Conservation (phyloP, 2,113 vertebrate species). For the Uria lomvia region DNA sequence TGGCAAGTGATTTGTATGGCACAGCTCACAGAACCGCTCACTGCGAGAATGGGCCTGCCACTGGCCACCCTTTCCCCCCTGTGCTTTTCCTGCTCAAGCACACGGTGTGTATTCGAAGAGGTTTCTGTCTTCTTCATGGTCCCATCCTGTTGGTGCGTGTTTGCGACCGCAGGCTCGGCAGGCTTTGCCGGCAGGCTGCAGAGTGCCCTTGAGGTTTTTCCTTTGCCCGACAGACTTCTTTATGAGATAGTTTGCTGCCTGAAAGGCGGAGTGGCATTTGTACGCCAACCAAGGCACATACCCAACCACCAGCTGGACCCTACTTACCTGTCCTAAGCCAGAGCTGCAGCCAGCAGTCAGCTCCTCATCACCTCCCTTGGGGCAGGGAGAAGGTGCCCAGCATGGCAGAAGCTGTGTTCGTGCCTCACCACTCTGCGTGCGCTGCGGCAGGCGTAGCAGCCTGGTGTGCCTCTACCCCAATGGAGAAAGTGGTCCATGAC, state of each 20-base stretch:
- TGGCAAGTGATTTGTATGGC: background rate
- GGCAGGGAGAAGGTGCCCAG: background rate
- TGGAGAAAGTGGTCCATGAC: background rate
- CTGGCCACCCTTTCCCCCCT: background rate
- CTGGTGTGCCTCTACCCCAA: fast-evolving
- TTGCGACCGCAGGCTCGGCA: fast-evolving
- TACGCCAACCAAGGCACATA: background rate
- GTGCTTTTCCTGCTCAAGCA: background rate
- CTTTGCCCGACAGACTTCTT: background rate
- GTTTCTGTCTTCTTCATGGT: background rate
- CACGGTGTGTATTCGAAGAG: fast-evolving
- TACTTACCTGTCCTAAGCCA: background rate
- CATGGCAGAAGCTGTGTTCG: background rate
- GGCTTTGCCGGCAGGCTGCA: background rate
- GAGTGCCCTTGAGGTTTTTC: background rate
- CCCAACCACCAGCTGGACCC: background rate
- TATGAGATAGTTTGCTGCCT: background rate
- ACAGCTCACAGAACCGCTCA: background rate
- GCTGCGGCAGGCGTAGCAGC: background rate
- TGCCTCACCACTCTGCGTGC: fast-evolving
- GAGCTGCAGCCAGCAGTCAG: background rate
- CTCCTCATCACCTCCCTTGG: fast-evolving
- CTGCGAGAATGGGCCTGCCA: background rate
- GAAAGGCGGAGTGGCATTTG: background rate
- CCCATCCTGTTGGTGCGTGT: no score